Percentiles rank a stretch among this genome's conserved stretches.
Evolutionary conservation across 2,797 vertebrate genomes (phyloP).

Genomic region (Harpagifer antarcticus): DNA sequence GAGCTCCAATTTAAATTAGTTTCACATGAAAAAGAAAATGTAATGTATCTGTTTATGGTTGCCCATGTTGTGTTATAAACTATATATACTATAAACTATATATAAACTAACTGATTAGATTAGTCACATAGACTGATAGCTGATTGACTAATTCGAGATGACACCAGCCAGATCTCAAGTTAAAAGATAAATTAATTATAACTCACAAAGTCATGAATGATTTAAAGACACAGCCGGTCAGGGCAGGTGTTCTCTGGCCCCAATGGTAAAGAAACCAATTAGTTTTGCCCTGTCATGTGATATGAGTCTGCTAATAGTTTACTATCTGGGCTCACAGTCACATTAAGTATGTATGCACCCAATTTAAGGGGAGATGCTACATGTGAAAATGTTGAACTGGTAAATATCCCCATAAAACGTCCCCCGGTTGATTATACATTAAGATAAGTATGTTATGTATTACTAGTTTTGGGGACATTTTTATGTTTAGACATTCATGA

Average conservation of each 20-base stretch:
- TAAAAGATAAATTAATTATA: constrained; percentile 45
- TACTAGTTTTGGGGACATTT: too few relatives aligned
- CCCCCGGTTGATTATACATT: too few relatives aligned
- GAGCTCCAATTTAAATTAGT: neutral
- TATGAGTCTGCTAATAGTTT: constrained; percentile 36
- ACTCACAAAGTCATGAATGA: constrained; percentile 68
- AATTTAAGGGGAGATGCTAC: neutral
- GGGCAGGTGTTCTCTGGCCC: constrained; percentile 31
- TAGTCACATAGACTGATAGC: too few relatives aligned
- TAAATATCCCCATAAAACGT: too few relatives aligned
- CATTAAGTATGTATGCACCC: constrained; percentile 61
- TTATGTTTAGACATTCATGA: too few relatives aligned
- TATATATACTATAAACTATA: too few relatives aligned
- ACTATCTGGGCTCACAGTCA: constrained; percentile 33
- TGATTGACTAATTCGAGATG: constrained; percentile 5
- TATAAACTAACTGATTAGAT: too few relatives aligned
- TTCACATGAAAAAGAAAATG: too few relatives aligned
- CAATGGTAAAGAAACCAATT: constrained; percentile 64
- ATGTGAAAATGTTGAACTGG: too few relatives aligned
- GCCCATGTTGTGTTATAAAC: too few relatives aligned
- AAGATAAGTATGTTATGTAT: too few relatives aligned
- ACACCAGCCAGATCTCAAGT: constrained; percentile 22
- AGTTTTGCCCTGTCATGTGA: constrained; percentile 56
- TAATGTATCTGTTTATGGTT: too few relatives aligned
- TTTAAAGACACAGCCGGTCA: constrained; percentile 56